Evolutionary conservation across 2,113 vertebrate species (phyloP).

Genomic region (Psophia crepitans): DNA sequence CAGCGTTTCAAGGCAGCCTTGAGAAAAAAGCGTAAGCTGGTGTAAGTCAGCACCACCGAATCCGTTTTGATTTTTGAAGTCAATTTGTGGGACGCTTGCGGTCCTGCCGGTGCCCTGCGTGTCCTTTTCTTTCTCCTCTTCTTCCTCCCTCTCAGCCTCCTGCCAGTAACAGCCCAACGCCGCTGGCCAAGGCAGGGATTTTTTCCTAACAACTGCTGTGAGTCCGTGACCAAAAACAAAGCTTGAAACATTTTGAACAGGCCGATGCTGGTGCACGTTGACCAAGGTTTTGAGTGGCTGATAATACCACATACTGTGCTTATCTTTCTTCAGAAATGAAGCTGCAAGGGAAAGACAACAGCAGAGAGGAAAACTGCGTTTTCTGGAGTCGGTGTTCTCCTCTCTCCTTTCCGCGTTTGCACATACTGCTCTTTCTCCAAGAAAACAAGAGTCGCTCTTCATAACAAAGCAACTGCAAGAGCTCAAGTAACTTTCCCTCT

Average conservation of each 20-base stretch:
- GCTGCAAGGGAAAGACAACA: neutral
- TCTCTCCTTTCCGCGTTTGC: neutral
- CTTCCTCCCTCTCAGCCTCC: neutral
- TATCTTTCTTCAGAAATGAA: neutral
- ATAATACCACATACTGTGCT: neutral
- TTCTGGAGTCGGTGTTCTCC: neutral
- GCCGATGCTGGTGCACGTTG: neutral
- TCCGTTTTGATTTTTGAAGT: neutral
- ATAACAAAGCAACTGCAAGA: neutral
- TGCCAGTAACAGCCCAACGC: neutral
- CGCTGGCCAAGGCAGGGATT: neutral
- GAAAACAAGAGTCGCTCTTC: neutral
- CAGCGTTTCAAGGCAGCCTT: neutral
- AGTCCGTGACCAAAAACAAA: neutral
- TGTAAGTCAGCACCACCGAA: neutral
- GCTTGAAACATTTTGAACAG: neutral
- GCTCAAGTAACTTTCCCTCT: neutral
- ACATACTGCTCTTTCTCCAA: neutral
- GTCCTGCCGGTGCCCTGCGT: neutral
- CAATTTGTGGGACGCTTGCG: rapidly evolving
- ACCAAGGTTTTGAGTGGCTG: neutral
- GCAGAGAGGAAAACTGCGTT: neutral
- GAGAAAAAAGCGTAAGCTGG: neutral
- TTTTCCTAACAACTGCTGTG: neutral
- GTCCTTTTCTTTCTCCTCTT: neutral